phyloP scores from a whole-genome alignment of 2,797 vertebrate genomes.

The Pogoniulus pusillus region DNA sequence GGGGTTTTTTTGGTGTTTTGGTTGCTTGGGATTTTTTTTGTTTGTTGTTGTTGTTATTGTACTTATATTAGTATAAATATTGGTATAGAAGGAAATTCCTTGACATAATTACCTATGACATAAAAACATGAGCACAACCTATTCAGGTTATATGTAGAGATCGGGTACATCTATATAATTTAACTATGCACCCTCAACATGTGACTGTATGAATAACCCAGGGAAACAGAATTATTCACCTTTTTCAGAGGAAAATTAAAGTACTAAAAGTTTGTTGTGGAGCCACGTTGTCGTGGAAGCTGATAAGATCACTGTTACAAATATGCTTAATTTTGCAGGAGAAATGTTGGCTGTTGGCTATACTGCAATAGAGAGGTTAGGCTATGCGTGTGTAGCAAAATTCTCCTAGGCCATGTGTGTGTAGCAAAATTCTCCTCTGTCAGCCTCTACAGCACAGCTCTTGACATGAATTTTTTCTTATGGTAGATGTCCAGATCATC shows the following conservation, averaged over 20 bases:
- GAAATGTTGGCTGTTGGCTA: neutral
- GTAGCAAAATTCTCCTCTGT: neutral
- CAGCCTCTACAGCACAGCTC: neutral
- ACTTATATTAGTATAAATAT: neutral
- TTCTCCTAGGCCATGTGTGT: neutral
- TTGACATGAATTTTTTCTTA: neutral
- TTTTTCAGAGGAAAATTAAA: neutral
- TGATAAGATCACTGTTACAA: neutral
- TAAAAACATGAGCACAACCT: neutral
- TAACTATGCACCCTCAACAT: neutral
- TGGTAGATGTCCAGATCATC: neutral
- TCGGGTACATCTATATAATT: neutral
- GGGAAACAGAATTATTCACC: neutral
- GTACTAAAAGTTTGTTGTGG: neutral
- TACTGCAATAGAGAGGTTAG: neutral
- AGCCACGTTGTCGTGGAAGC: neutral
- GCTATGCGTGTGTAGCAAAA: neutral
- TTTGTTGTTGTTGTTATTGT: neutral
- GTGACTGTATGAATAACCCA: neutral
- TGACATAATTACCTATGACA: neutral
- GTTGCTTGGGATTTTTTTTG: too few relatives aligned
- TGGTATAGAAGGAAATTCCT: neutral
- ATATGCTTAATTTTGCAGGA: neutral
- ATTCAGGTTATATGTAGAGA: neutral
- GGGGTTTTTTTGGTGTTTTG: too few relatives aligned